These are phyloP conservation scores for Austrolebias charrua DNA, from an alignment of 2,797 vertebrate species.

Conservation along the genomic window DNA sequence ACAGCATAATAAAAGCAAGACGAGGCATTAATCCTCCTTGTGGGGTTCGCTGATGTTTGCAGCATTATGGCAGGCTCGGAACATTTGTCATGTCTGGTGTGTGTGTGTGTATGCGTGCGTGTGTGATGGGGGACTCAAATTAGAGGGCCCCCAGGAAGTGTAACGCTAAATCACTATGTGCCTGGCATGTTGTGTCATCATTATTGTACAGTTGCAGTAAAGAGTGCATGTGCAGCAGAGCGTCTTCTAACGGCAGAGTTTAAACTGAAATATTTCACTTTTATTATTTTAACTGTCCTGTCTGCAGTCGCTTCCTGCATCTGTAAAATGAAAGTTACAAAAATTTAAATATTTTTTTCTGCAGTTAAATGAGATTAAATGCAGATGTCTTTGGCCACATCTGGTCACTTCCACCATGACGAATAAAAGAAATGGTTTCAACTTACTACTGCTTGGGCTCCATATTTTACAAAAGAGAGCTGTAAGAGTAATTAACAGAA, in stretches of 20 bases:
- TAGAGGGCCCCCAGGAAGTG: constrained; percentile 45
- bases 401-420: too few species aligned
- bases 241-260: not conserved
- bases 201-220: constrained; percentile 28
- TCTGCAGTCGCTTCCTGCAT: too few species aligned
- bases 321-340: too few species aligned
- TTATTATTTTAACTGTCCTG: too few species aligned
- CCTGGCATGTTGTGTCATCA: constrained; percentile 59
- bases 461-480: too few species aligned
- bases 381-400: too few species aligned
- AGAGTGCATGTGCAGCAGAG: constrained; percentile 3
- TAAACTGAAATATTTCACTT: too few species aligned
- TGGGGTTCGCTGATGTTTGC: constrained; percentile 72
- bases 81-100: constrained; percentile 60
- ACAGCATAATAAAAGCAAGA: constrained; percentile 69
- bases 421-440: too few species aligned
- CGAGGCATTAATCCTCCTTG: constrained; percentile 74
- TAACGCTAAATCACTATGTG: constrained; percentile 62
- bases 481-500: too few species aligned
- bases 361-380: too few species aligned
- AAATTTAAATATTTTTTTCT: too few species aligned
- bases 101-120: constrained; percentile 7
- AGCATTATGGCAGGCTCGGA: constrained; percentile 64
- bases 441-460: not conserved
- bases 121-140: constrained; percentile 20